Conservation (phyloP, 2,888 invertebrate genomes). For the Orchesella flavescens region DNA sequence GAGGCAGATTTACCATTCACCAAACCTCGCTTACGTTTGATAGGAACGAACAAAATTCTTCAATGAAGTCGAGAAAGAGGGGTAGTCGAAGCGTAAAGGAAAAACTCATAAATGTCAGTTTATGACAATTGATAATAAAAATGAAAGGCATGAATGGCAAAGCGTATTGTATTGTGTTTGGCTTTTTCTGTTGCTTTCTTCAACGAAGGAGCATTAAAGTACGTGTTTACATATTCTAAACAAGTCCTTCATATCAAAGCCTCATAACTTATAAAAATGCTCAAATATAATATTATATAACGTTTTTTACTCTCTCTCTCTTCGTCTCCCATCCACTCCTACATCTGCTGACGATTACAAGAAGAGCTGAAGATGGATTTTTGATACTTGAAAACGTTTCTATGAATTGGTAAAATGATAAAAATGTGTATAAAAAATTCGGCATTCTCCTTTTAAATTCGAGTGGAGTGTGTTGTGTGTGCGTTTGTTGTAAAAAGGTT, state of each 20-base stretch:
- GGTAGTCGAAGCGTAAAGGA: slow-evolving; percentile 22
- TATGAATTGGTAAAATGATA: slow-evolving; percentile 43
- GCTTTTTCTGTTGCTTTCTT: slow-evolving; percentile 27
- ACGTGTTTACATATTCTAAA: slow-evolving; percentile 26
- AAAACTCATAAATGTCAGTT: slow-evolving; percentile 48
- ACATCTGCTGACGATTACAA: slow-evolving; percentile 35
- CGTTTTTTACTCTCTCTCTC: not conserved
- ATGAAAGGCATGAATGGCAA: slow-evolving; percentile 33
- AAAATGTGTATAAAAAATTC: slow-evolving; percentile 21
- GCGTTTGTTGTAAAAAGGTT: slow-evolving; percentile 13
- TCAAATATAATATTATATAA: not conserved
- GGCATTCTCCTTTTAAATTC: slow-evolving; percentile 26
- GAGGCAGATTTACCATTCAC: not conserved
- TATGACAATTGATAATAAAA: slow-evolving; percentile 43
- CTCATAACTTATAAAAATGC: not conserved
- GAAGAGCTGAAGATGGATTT: slow-evolving; percentile 28
- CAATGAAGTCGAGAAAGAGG: not conserved
- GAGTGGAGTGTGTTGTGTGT: slow-evolving; percentile 12
- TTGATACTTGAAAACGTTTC: slow-evolving; percentile 33
- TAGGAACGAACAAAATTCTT: not conserved
- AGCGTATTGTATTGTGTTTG: slow-evolving; percentile 30
- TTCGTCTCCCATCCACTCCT: slow-evolving; percentile 1
- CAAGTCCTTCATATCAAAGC: slow-evolving; percentile 7
- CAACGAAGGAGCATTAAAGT: not conserved
- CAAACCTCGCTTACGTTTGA: not conserved